phyloP scores from a whole-genome alignment of 53 echinoderm and acorn worm species.

The Astropecten irregularis region DNA sequence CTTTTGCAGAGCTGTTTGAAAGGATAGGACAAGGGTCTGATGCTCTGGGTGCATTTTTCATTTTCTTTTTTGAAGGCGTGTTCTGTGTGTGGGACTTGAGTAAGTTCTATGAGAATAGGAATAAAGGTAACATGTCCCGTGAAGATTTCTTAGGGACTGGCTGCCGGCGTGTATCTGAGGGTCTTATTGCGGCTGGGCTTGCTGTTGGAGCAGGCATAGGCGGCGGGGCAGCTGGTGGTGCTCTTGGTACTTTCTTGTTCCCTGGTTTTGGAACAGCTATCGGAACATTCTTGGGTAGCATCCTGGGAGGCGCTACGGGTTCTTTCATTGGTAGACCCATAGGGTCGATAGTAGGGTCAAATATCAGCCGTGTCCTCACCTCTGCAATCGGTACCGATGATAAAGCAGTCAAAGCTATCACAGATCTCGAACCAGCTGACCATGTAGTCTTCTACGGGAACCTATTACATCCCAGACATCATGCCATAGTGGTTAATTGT shows the following conservation, averaged over 20 bases:
- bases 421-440: constrained; percentile 44
- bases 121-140: not conserved
- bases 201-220: not conserved
- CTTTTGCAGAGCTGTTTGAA: not conserved
- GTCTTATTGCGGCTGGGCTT: constrained; percentile 9
- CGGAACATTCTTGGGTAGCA: not conserved
- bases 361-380: not conserved
- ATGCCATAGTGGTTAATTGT: constrained; percentile 50
- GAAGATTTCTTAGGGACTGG: constrained; percentile 10
- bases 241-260: not conserved
- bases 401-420: constrained; percentile 2
- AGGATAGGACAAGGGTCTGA: not conserved
- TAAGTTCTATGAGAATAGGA: not conserved
- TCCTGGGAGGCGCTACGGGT: constrained; percentile 14
- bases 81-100: constrained; percentile 4
- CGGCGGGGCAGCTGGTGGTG: not conserved
- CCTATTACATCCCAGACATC: constrained; percentile 61
- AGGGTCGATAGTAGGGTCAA: constrained; percentile 8
- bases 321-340: constrained; percentile 1
- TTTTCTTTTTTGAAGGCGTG: not conserved
- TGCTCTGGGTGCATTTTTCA: not conserved
- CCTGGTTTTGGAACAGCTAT: constrained; percentile 1
- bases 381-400: constrained; percentile 21
- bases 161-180: constrained; percentile 2
- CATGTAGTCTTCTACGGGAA: constrained; percentile 59